phyloP scores from a whole-genome alignment of 2,113 vertebrate species.

The Pongo pygmaeus region DNA sequence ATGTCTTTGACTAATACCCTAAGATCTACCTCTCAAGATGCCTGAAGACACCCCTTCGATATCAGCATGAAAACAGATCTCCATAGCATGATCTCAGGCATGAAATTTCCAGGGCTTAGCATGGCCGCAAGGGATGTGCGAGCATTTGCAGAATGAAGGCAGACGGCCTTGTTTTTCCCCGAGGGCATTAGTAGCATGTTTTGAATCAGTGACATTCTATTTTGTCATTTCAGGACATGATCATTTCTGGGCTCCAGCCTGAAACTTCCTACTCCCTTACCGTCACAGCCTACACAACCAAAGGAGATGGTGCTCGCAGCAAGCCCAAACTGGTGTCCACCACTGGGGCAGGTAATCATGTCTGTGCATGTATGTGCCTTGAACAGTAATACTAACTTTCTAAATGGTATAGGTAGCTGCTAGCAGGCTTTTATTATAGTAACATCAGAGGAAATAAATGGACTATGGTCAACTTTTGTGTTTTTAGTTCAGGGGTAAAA shows the following conservation, averaged over 20 bases:
- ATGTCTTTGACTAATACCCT: background rate
- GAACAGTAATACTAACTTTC: background rate
- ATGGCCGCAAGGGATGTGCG: slow-evolving; percentile 48
- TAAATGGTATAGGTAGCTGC: background rate
- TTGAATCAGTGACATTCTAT: slow-evolving; percentile 34
- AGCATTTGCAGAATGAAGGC: background rate
- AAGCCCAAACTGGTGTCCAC: slow-evolving; percentile 96
- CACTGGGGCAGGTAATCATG: slow-evolving; percentile 94
- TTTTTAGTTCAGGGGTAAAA: background rate
- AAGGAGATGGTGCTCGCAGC: slow-evolving; percentile 99
- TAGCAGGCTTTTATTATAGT: background rate
- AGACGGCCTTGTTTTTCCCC: accelerated
- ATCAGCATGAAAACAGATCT: slow-evolving; percentile 36
- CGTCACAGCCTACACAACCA: slow-evolving; percentile 97
- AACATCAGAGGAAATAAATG: background rate
- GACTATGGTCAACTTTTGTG: background rate
- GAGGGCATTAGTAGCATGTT: background rate
- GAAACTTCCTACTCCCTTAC: slow-evolving; percentile 97
- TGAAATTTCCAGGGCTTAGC: slow-evolving; percentile 67
- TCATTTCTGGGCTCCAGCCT: slow-evolving; percentile 95
- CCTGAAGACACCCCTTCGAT: background rate
- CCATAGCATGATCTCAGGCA: slow-evolving; percentile 35
- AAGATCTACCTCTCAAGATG: background rate
- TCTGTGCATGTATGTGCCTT: background rate
- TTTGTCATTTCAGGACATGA: slow-evolving; percentile 92